Conservation (phyloP, 2,113 vertebrate species). For the Colistium nudipinnis region DNA sequence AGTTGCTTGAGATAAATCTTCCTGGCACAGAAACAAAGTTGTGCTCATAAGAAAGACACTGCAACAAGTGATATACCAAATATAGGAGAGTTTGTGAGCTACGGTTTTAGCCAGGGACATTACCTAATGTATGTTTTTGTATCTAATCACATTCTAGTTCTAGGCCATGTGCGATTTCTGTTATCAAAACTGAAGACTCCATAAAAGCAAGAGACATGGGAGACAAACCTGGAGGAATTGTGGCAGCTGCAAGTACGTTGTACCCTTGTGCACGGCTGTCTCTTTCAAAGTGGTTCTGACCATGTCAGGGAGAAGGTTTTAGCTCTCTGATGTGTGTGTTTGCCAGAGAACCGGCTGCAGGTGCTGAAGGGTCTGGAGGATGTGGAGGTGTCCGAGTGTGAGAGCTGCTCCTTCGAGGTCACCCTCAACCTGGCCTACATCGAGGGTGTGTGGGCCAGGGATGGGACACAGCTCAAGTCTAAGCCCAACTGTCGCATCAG, state of each 20-base stretch:
- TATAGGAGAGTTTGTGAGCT: too few relatives aligned
- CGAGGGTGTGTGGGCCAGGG: conserved; percentile 87
- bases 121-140: not conserved
- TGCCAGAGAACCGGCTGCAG: conserved; percentile 88
- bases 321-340: conserved; percentile 1
- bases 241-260: conserved; percentile 75
- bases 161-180: conserved; percentile 13
- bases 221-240: conserved; percentile 69
- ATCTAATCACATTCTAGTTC: conserved; percentile 15
- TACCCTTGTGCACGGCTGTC: not conserved
- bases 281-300: not conserved
- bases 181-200: conserved; percentile 17
- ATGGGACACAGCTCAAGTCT: conserved; percentile 84
- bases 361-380: conserved; percentile 86
- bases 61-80: not conserved
- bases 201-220: conserved; percentile 59
- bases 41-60: not conserved
- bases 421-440: conserved; percentile 87
- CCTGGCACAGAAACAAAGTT: not conserved
- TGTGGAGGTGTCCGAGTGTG: conserved; percentile 83
- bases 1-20: conserved; percentile 16
- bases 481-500: conserved; percentile 81
- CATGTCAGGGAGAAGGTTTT: not conserved
- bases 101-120: not conserved
- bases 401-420: conserved; percentile 85